Evolutionary conservation across 2,888 invertebrate genomes (phyloP), one percentile per base, ranked within the genome.

Genomic region (Conomelus anceps): DNA sequence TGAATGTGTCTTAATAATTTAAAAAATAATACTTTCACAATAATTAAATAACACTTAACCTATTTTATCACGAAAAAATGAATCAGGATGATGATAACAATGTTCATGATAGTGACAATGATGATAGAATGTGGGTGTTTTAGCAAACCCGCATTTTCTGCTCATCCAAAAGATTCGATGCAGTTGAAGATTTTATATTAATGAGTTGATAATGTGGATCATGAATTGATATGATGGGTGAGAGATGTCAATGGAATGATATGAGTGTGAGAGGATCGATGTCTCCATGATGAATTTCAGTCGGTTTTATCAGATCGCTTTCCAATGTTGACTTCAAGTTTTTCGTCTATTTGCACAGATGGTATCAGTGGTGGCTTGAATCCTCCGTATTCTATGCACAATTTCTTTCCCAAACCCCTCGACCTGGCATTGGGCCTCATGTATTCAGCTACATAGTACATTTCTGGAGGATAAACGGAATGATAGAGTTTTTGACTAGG

Each of bases 341-440:
- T 90, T 22, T 96, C 95, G 91, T 97, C 95, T 13, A 97, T 96
- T 92, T 97, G 96, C 4, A 96, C 94, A 0, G 97, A 97, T 0
- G 97, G 97, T 90, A 96, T 95, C 91, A 97, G 93, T 0, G 97
- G 97, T 0, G 97, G 97, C 92, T 96, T 96, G 91, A 97, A 97
- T 0, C 97, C 96, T 1, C 92, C 96, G 91, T 97, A 97, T 91
- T 97, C 97, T 92, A 97, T 95, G 92, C 96, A 95, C 0, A 97
- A 90, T 86, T 91, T 91, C 86, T 91, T 91, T 24, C 90, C 91
- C 22, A 90, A 90, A 4, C 90, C 90, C 29, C 91, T 90, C 3
- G 90, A 89, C 24, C 91, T 90, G 11, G 90, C 90, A 34, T 90
- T 89, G 0, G 90, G 89, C 34, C 90, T 85, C 41, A 89, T 89